Base-by-base conservation (phyloP, 2,797 vertebrate genomes). In the Poeciliopsis presidionis region DNA sequence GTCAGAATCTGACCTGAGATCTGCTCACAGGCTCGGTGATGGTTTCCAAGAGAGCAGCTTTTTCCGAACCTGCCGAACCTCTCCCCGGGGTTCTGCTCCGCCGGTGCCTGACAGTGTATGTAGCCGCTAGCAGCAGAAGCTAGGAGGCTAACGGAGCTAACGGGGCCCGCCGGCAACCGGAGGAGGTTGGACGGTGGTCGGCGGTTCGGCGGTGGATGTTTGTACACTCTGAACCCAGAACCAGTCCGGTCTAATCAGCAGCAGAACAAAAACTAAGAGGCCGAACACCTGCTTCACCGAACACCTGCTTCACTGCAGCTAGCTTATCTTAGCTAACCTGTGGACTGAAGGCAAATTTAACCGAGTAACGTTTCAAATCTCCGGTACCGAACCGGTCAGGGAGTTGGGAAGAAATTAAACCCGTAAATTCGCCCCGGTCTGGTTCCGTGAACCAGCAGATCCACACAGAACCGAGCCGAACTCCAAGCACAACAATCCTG, bases 391-490 rank as follows among this genome's bases (percentile, higher is more conserved):
- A 13, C 25, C 39, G 36, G 73, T 57, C 16, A 41, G 16, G 13
- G 7, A 43, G 36, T 57, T 57, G 4, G n/a, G 43, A 43, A 74
- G 7, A 57, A 43, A 18, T 11, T 4, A 4, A 55, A 14, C 4
- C 36, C 7, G 53, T 18, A 43, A 8, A 30, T 5, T 30, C 11
- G 2, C 22, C 0, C 47, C 51, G 2, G 22, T 45, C 13, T 46
- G 22, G 45, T 5, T 30, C 18, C 4, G 53, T 33, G 22, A 45
- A 43, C 18, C 13, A 57, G 7, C 25, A 73, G 16, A 3, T 0
- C 45, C 0, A 30, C 28, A 73, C 33, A 4, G 47, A 78, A 16
- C 61, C 78, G 39, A 73, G 69, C 79, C 74, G 7, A 74, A 78
- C 45, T 5, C 18, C 28, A 22, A 36, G 16, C 7, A 41, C 63